Evolutionary conservation across 2,797 vertebrate species (phyloP).

Genomic region (Notolepis coatsorum): DNA sequence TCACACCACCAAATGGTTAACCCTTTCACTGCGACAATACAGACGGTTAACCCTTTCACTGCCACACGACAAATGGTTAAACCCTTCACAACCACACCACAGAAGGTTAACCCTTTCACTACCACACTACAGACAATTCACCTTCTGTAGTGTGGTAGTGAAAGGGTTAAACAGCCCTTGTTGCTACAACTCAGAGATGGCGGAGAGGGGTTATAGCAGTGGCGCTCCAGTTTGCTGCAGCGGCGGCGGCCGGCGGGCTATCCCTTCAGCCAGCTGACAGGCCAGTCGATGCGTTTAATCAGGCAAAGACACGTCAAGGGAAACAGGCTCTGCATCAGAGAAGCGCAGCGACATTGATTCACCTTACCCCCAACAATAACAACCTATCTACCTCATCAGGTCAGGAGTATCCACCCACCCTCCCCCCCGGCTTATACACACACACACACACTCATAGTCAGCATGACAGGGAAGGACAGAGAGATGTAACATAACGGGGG

Average conservation of each 20-base stretch:
- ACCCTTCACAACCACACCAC: no score
- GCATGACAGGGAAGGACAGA: conserved; percentile 17
- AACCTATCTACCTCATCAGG: conserved; percentile 33
- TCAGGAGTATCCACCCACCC: not conserved
- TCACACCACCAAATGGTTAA: no score
- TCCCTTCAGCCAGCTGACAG: conserved; percentile 54
- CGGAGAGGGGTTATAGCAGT: conserved; percentile 26
- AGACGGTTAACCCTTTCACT: no score
- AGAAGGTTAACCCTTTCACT: no score
- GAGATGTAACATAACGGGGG: conserved; percentile 10
- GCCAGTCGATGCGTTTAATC: conserved; percentile 74
- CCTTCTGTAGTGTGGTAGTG: no score
- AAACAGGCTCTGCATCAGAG: conserved; percentile 60
- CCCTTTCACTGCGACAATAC: no score
- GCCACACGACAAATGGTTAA: no score
- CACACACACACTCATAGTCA: not conserved
- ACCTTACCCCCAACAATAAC: conserved; percentile 48
- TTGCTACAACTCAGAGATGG: conserved; percentile 29
- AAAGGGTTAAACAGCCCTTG: no score
- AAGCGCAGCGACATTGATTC: conserved; percentile 68
- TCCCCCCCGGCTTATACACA: not conserved
- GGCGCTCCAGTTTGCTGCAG: conserved; percentile 25
- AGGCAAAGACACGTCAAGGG: conserved; percentile 60
- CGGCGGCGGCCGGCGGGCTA: not conserved
- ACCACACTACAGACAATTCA: no score